Base-by-base conservation (phyloP, 2,888 invertebrate species). In the Chromoteleia sp. region DNA sequence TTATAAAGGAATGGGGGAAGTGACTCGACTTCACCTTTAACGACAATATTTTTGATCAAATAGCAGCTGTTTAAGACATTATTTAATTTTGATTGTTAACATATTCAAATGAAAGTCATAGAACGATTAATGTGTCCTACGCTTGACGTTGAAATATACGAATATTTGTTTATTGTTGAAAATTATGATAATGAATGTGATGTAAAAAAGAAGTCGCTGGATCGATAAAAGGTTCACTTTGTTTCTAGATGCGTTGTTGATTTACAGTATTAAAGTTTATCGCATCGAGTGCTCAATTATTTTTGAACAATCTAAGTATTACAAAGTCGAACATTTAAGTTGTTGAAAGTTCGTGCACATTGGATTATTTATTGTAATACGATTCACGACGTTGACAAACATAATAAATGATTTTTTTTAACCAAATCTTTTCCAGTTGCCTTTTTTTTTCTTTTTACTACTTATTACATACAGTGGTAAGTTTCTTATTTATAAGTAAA, bases 171-270 rank as follows among this genome's bases (percentile, higher is more conserved):
- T 15, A 7, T 45, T 68, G 54, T 45, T 68, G 21, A 54, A 12
- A 52, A 52, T 2, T 50, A 25, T 29, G 15, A 50, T 50, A 58
- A 2, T 70, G 36, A 48, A 39, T 61, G 52, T 21, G 25, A 4
- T 25, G 30, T 15, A 17, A 12, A 48, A 56, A 43, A 0, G 10
- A 71, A 82, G 81, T 85, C 85, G 84, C 84, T 81, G 85, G 84
- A 50, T 82, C 84, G 83, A 84, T 84, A 29, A 81, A 58, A 59
- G 56, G 29, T 82, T 83, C 59, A 71, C 30, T 48, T 81, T 58
- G 50, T 74, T 71, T 70, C 19, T 30, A 77, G n/a, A 65, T 36
- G 15, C 39, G 50, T 45, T 74, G 65, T 76, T 68, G 74, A 71
- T 78, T 77, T 59, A 63, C 45, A 68, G 77, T 77, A 70, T 76